Base-by-base conservation (phyloP, 2,888 invertebrate genomes). In the Epiblema foenella region DNA sequence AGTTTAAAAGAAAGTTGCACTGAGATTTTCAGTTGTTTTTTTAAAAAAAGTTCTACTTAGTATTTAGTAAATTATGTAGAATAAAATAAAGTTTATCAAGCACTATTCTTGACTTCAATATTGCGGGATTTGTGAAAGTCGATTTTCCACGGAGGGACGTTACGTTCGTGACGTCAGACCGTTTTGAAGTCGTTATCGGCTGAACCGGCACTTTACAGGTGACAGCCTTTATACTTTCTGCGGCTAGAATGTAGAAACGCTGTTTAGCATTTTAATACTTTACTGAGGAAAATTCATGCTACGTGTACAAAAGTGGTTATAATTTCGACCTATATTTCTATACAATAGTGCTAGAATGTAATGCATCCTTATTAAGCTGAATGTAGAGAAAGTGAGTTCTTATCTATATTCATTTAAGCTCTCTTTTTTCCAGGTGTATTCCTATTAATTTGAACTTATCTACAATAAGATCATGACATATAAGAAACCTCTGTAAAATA, bases 1-100 rank as follows among this genome's bases (percentile, higher is more conserved):
- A 69, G 63, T 57, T 63, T 56, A 63, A 63, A 63, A 15, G 17
- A 63, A 15, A 12, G 37, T 57, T 69, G 42, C 54, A 37, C 62
- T 56, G 17, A 9, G 20, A 68, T 18, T 46, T 62, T 24, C 3
- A 20, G 59, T 17, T 52, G 60, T 5, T 54, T 15, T 15, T 54
- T 56, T 49, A 17, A 39, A 5, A 29, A 7, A 0, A 29, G 39
- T 10, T 24, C 10, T 8, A n/a, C 18, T 58, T 20, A 24, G 17
- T 49, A 63, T 57, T 63, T 63, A 37, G 57, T 39, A 63, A 57
- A 51, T 20, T 46, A 12, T 24, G 24, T 15, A 18, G 18, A 52
- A 63, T 62, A 51, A 49, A 46, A 46, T 18, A 17, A 33, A 46
- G 56, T 59, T 69, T 69, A 39, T 57, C 39, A 20, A 39, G 49